Base-by-base conservation (phyloP, 2,113 vertebrate species). In the Anoura caudifer region DNA sequence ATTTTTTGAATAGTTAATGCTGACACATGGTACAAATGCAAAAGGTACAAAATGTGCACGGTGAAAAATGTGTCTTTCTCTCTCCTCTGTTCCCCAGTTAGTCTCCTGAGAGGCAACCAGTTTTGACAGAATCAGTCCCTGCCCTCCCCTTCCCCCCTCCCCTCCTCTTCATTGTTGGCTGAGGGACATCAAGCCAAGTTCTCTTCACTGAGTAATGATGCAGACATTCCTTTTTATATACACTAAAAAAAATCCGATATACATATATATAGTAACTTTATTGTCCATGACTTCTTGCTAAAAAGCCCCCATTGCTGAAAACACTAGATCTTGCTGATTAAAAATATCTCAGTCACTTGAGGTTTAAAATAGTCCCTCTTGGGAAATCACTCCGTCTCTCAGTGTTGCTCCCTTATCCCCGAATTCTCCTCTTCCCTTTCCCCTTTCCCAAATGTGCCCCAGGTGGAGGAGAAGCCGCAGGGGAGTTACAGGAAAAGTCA, bases 1-100 rank as follows among this genome's bases (percentile, higher is more conserved):
- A 56, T 20, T 75, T 94, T 92, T 85, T 81, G 38, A 94, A 95
- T 76, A 94, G 45, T 73, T 92, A 52, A 59, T 93, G 56, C 38
- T 70, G 76, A 72, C 3, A 43, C 11, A 0, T 33, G 19, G 36
- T 69, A 95, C 7, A 89, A 90, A 83, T 16, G 31, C 36, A 90
- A 91, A 91, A 65, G 63, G n/a, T 43, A 33, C 11, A 50, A 43
- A 75, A 87, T 22, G 20, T 47, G 4, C n/a, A 52, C 61, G 41
- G 8, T 91, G 31, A 80, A 77, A 91, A 93, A 26, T 38, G 9
- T 38, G 7, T 56, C 24, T 73, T 70, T 75, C 33, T 93, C 13
- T n/a, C 24, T 76, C 47, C 19, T 82, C 38, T 79, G 33, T 41
- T 33, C 16, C 63, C n/a, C 13, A 24, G 43, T 56, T 77, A n/a